Evolutionary conservation across 2,113 vertebrate genomes (phyloP).

Genomic region (Galemys pyrenaicus): DNA sequence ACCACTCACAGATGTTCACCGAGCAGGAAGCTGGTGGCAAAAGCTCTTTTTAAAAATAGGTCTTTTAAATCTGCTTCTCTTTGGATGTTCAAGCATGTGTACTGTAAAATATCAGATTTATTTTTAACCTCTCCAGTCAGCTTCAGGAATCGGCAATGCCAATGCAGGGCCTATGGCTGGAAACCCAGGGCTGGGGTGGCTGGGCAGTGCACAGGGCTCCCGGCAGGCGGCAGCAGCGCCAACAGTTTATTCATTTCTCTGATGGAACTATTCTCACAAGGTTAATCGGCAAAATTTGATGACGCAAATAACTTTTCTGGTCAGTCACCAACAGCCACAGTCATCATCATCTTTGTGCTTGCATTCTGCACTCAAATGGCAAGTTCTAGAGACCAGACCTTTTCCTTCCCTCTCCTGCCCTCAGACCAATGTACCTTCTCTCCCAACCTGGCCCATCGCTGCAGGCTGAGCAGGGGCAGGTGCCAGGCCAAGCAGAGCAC

Average conservation of each 20-base stretch:
- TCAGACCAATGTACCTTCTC: neutral
- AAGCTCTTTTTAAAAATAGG: slow-evolving; percentile 59
- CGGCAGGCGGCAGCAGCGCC: fast-evolving
- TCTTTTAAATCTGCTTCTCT: slow-evolving; percentile 47
- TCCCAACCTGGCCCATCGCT: neutral
- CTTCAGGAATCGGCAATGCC: slow-evolving; percentile 26
- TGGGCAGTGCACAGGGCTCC: neutral
- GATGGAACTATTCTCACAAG: neutral
- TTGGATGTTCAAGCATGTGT: slow-evolving; percentile 8
- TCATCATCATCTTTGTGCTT: neutral
- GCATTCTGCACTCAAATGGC: neutral
- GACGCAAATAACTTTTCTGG: neutral
- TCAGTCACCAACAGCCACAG: neutral
- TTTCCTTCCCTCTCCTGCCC: neutral
- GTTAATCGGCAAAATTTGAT: neutral
- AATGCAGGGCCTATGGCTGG: neutral
- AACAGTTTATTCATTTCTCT: neutral
- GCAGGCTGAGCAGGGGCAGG: neutral
- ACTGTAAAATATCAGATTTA: neutral
- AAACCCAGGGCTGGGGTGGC: neutral
- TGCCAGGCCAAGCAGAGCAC: neutral
- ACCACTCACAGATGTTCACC: slow-evolving; percentile 33
- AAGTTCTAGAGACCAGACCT: neutral
- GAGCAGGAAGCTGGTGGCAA: slow-evolving; percentile 59
- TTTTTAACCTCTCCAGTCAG: neutral